Percentiles rank a stretch among this genome's conserved stretches.
phyloP scores from a whole-genome alignment of 2,113 vertebrate genomes.

The Pao palembangensis region DNA sequence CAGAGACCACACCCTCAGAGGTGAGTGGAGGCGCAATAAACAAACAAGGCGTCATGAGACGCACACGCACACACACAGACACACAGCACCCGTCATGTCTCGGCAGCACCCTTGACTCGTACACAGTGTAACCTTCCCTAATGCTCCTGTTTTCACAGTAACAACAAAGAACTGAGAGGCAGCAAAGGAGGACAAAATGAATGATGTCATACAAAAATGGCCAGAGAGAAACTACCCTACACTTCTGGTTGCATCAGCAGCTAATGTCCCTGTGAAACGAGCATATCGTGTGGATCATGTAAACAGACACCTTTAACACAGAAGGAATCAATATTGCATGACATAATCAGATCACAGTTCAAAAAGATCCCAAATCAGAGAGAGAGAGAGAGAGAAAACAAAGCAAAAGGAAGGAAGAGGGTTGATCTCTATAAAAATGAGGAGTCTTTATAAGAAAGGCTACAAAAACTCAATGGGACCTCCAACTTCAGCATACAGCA shows the following conservation, averaged over 20 bases:
- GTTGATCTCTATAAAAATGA: conserved; percentile 76
- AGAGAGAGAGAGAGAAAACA: conserved; percentile 42
- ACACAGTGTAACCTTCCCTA: conserved; percentile 55
- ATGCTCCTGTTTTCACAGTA: conserved; percentile 49
- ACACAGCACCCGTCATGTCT: conserved; percentile 33
- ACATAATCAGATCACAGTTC: conserved; percentile 82
- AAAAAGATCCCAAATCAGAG: conserved; percentile 78
- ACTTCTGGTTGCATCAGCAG: conserved; percentile 58
- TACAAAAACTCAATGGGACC: conserved; percentile 90
- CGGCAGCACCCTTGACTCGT: conserved; percentile 70
- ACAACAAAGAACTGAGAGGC: conserved; percentile 54
- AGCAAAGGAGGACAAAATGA: conserved; percentile 44
- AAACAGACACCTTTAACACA: conserved; percentile 80
- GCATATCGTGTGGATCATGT: conserved; percentile 68
- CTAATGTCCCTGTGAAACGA: conserved; percentile 66
- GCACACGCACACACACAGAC: conserved; percentile 14
- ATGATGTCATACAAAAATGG: conserved; percentile 42
- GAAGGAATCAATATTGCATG: conserved; percentile 82
- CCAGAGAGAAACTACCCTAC: conserved; percentile 54
- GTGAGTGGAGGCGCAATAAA: conserved; percentile 40
- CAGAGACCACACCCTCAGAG: conserved; percentile 44
- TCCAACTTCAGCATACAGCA: conserved; percentile 96
- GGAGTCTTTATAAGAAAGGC: conserved; percentile 86
- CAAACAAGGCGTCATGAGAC: conserved; percentile 53
- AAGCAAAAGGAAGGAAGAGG: conserved; percentile 74